phyloP scores from a whole-genome alignment of 2,888 invertebrate species.

The Diarsia rubi region DNA sequence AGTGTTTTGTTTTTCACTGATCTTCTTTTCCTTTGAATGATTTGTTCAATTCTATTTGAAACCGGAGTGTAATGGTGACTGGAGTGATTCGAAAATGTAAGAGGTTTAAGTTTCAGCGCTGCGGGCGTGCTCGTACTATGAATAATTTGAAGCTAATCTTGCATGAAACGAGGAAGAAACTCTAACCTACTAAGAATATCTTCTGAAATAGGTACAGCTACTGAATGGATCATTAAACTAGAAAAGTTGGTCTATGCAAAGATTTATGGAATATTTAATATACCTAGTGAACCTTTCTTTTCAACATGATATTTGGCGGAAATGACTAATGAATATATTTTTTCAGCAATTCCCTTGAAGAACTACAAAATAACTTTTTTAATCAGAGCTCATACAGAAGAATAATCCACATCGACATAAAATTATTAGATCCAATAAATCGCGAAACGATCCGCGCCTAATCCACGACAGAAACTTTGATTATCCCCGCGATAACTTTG shows the following conservation, averaged over 20 bases:
- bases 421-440: conserved; percentile 57
- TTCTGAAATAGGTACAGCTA: conserved; percentile 23
- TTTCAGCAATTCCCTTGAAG: background rate
- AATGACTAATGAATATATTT: background rate
- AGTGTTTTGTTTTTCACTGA: conserved; percentile 60
- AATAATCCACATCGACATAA: conserved; percentile 34
- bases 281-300: too few species aligned
- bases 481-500: conserved; percentile 58
- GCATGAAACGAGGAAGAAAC: conserved; percentile 51
- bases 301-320: background rate
- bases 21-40: conserved; percentile 44
- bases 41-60: conserved; percentile 50
- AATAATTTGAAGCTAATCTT: conserved; percentile 55
- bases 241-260: background rate
- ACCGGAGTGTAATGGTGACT: conserved; percentile 39
- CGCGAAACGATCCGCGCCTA: conserved; percentile 38
- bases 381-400: conserved; percentile 36
- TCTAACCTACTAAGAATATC: conserved; percentile 25
- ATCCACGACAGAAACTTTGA: conserved; percentile 60
- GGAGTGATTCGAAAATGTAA: conserved; percentile 11
- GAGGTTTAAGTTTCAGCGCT: conserved; percentile 39
- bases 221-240: conserved; percentile 42
- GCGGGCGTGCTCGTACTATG: conserved; percentile 17
- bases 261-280: background rate
- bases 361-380: conserved; percentile 27